Conservation (phyloP, 2,113 vertebrate genomes). For the Rhabdomys dilectus region DNA sequence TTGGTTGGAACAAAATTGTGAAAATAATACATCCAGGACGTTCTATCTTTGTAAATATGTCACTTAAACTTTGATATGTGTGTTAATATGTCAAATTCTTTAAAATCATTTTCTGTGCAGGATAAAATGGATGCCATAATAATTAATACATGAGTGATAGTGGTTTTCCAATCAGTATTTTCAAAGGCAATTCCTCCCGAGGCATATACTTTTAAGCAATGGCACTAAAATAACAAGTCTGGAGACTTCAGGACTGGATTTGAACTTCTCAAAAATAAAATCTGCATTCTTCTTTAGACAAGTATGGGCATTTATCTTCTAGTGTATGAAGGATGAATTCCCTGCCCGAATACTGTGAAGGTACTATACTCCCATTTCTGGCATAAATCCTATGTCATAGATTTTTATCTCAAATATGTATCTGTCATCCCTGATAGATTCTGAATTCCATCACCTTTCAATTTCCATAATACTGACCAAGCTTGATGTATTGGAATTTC, state of each 20-base stretch:
- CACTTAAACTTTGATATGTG: neutral
- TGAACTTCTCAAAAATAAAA: neutral
- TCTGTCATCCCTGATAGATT: neutral
- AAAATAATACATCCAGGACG: neutral
- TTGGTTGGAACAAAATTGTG: neutral
- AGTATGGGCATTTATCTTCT: neutral
- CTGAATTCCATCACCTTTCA: neutral
- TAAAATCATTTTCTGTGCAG: neutral
- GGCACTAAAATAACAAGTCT: neutral
- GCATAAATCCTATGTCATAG: neutral
- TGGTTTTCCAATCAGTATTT: neutral
- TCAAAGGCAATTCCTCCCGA: neutral
- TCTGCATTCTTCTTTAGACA: neutral
- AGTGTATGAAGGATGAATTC: neutral
- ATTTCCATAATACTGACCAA: neutral
- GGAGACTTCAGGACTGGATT: neutral
- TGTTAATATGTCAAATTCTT: neutral
- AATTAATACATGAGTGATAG: neutral
- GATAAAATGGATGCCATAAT: neutral
- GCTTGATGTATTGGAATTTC: neutral
- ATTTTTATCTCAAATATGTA: neutral
- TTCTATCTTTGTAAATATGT: neutral
- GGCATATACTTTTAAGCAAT: slow-evolving; percentile 5
- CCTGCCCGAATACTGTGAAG: neutral
- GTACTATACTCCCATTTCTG: neutral